Conservation (phyloP, 2,888 invertebrate genomes). For the Adelognathus sp. region DNA sequence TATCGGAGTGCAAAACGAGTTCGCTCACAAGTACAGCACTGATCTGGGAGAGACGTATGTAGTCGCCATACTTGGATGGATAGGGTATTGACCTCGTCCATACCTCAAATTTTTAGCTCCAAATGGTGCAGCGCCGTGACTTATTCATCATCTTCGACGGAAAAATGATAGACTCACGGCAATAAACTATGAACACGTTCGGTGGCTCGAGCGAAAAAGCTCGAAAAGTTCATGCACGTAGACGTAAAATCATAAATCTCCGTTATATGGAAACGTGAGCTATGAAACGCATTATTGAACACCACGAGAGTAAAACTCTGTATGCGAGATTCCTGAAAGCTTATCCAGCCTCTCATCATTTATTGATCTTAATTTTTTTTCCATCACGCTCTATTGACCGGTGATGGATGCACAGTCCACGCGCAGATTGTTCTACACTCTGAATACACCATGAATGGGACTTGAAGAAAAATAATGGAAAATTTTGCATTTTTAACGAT, state of each 20-base stretch:
- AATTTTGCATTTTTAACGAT: not conserved
- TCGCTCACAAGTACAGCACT: no score
- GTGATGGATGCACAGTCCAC: not conserved
- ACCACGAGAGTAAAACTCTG: not conserved
- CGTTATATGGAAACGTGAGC: not conserved
- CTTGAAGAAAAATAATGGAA: not conserved
- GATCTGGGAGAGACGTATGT: no score
- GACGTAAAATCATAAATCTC: conserved; percentile 23
- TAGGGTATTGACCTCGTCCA: no score
- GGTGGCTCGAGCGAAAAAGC: not conserved
- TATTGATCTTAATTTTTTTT: not conserved
- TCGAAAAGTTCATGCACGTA: not conserved
- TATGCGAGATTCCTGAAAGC: conserved; percentile 12
- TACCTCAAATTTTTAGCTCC: not conserved
- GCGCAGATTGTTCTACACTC: not conserved
- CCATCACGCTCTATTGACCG: not conserved
- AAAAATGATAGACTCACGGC: not conserved
- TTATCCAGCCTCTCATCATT: not conserved
- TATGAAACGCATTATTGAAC: conserved; percentile 28
- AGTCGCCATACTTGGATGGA: no score
- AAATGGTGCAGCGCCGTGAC: not conserved
- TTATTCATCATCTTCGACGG: not conserved
- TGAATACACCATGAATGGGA: not conserved
- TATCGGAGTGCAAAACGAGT: no score
- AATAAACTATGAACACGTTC: not conserved